A percentile compares a stretch with the other conserved stretches of the same genome.
Evolutionary conservation across 30 jellyfish, hydroid and myxozoan genomes (phyloP).

Genomic region (Clytia hemisphaerica): DNA sequence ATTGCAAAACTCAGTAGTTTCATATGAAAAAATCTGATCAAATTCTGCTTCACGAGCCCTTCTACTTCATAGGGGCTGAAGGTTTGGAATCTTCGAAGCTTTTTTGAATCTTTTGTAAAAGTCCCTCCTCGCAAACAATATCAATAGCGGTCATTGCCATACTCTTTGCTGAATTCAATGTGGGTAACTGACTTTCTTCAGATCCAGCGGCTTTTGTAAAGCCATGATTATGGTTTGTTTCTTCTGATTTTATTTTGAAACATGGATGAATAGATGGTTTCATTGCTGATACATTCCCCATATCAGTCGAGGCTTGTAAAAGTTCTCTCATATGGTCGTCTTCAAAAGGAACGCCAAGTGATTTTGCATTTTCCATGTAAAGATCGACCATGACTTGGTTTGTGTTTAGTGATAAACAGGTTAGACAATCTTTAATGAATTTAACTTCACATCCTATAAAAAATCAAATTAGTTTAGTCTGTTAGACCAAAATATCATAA

Average conservation of each 20-base stretch:
- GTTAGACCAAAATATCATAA: too few relatives aligned
- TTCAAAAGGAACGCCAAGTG: conserved; percentile 31
- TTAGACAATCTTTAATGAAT: conserved; percentile 24
- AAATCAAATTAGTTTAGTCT: too few relatives aligned
- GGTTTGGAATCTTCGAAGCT: too few relatives aligned
- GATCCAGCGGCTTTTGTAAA: conserved; percentile 19
- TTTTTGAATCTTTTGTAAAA: too few relatives aligned
- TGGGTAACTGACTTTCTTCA: conserved; percentile 9
- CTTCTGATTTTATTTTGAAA: not conserved
- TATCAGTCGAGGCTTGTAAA: conserved; percentile 13
- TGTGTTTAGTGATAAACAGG: conserved; percentile 38
- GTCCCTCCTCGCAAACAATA: too few relatives aligned
- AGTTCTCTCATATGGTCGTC: not conserved
- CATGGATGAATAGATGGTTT: conserved; percentile 31
- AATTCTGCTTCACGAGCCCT: too few relatives aligned
- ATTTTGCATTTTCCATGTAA: conserved; percentile 41
- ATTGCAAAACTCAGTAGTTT: too few relatives aligned
- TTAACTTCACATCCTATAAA: conserved; percentile 53
- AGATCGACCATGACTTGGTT: conserved; percentile 44
- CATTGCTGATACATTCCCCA: conserved; percentile 32
- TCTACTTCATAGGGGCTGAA: too few relatives aligned
- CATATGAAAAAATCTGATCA: too few relatives aligned
- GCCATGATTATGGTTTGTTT: conserved; percentile 2
- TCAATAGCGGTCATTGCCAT: conserved; percentile 52
- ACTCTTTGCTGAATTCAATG: conserved; percentile 15